Evolutionary conservation across 2,888 invertebrate species (phyloP).

Genomic region (Patella caerulea): DNA sequence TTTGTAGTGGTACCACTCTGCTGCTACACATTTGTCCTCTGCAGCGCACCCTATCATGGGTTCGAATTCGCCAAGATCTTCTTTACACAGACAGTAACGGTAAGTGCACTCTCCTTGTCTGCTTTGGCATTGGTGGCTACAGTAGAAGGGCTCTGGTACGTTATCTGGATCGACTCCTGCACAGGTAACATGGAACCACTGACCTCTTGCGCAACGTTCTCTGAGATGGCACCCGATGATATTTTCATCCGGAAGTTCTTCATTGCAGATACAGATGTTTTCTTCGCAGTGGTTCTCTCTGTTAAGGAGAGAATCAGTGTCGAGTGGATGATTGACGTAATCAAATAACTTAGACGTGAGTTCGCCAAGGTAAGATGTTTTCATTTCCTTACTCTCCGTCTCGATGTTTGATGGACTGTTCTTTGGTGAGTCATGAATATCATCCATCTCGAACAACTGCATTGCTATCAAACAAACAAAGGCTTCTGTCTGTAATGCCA

Average conservation of each 20-base stretch:
- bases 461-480: conserved; percentile 25
- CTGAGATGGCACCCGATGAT: conserved; percentile 29
- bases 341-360: conserved; percentile 9
- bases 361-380: conserved; percentile 18
- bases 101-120: conserved; percentile 2
- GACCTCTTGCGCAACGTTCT: conserved; percentile 26
- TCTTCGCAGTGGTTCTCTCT: neutral
- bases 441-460: conserved; percentile 20
- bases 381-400: neutral
- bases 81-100: conserved; percentile 30
- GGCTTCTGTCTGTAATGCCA: conserved; percentile 28
- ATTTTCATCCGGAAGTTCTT: conserved; percentile 29
- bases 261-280: conserved; percentile 25
- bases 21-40: conserved; percentile 24
- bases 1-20: conserved; percentile 32
- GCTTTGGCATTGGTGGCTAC: conserved; percentile 25
- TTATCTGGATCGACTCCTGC: conserved; percentile 24
- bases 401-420: conserved; percentile 21
- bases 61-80: conserved; percentile 30
- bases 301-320: conserved; percentile 19
- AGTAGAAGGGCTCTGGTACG: conserved; percentile 24
- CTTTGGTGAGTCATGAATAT: conserved; percentile 11
- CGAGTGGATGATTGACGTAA: conserved; percentile 21
- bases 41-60: conserved; percentile 36
- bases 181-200: conserved; percentile 35